phyloP scores from a whole-genome alignment of 2,113 vertebrate species.

The Craseonycteris thonglongyai region DNA sequence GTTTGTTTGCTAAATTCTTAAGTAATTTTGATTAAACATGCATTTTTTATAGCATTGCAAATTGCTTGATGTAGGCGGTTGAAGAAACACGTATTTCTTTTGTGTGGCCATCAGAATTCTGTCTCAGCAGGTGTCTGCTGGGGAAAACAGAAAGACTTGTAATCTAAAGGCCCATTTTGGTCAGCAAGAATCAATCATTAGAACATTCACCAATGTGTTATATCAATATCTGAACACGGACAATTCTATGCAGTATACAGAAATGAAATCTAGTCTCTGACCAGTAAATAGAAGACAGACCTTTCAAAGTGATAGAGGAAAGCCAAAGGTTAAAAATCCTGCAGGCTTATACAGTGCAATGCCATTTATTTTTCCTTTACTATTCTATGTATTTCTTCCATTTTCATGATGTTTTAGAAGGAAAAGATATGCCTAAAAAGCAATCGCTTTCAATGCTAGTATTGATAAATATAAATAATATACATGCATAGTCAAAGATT shows the following conservation, averaged over 20 bases:
- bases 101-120: constrained; percentile 73
- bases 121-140: constrained; percentile 76
- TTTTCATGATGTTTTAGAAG: constrained; percentile 25
- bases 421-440: constrained; percentile 55
- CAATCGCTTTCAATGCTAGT: constrained; percentile 46
- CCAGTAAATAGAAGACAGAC: constrained; percentile 73
- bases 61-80: constrained; percentile 66
- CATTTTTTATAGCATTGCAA: constrained; percentile 70
- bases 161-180: constrained; percentile 78
- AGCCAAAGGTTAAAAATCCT: constrained; percentile 70
- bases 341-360: constrained; percentile 55
- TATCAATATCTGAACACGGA: constrained; percentile 76
- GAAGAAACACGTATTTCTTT: constrained; percentile 73
- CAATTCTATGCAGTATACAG: constrained; percentile 56
- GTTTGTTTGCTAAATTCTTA: constrained; percentile 66
- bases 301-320: constrained; percentile 72
- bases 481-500: constrained; percentile 65
- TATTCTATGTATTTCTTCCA: constrained; percentile 52
- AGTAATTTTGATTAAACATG: constrained; percentile 75
- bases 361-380: constrained; percentile 66
- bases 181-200: constrained; percentile 78
- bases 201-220: constrained; percentile 78
- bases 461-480: not conserved
- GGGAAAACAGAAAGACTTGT: constrained; percentile 60
- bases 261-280: constrained; percentile 74